These are phyloP conservation scores for Capitulum mitella DNA, from an alignment of 2,888 invertebrate genomes.

Conservation along the genomic window DNA sequence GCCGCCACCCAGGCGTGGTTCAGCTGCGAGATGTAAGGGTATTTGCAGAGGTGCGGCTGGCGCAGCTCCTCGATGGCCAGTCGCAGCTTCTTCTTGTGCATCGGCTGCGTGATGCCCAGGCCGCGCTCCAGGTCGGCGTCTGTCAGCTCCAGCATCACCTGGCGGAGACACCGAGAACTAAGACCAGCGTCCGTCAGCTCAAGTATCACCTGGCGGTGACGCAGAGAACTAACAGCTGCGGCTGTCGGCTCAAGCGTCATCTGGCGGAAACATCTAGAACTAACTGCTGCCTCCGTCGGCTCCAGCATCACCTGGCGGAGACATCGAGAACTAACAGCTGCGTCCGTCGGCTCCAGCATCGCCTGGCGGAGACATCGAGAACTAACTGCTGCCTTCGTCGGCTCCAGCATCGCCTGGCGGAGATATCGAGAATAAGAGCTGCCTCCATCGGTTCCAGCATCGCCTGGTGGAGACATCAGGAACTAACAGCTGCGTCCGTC, in stretches of 20 bases:
- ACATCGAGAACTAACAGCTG: not conserved
- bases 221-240: not conserved
- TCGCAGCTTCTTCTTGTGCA: slow-evolving; percentile 86
- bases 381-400: not conserved
- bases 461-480: not conserved
- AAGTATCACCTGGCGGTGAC: not conserved
- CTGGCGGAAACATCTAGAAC: not conserved
- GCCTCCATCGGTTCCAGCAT: not conserved
- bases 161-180: not conserved
- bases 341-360: not conserved
- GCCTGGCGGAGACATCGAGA: not conserved
- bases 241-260: not conserved
- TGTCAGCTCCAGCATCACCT: slow-evolving; percentile 83
- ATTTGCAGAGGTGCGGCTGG: slow-evolving; percentile 75
- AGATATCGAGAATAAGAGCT: not conserved
- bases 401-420: not conserved
- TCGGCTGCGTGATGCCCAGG: slow-evolving; percentile 80
- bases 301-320: not conserved
- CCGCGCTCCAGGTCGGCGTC: slow-evolving; percentile 86
- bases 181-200: slow-evolving; percentile 48
- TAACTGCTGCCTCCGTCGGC: not conserved
- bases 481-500: not conserved
- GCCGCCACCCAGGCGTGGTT: slow-evolving; percentile 90
- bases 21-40: slow-evolving; percentile 76
- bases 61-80: slow-evolving; percentile 89